Base-by-base conservation (phyloP, 2,888 invertebrate genomes). In the Noctua janthina region DNA sequence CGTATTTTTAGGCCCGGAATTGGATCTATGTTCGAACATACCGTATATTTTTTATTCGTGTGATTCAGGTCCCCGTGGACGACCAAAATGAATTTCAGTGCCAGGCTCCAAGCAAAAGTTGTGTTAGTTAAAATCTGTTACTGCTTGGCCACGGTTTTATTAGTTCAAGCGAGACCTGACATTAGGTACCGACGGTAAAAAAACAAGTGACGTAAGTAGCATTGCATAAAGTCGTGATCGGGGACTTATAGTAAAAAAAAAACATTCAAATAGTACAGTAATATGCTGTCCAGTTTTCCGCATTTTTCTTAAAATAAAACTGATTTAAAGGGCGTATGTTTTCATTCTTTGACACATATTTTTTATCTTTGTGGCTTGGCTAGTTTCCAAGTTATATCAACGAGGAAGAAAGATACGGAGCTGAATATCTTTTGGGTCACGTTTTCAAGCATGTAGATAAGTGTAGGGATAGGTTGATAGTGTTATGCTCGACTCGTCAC, bases 371-470 rank as follows among this genome's bases (percentile, higher is more conserved):
- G 76, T 49, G 67, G 29, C 46, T 89, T 88, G 88, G 88, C 88
- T 69, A 35, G 59, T 72, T 73, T 81, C 88, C 88, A 88, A 88
- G 68, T 79, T 74, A 82, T 86, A 85, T 85, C 74, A 87, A 89
- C 72, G 81, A 86, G 86, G 88, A 87, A 89, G 87, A 78, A 78
- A 83, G 73, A 81, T 78, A 78, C 70, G 56, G 59, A 46, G 43
- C n/a, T 29, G 43, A 66, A 64, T 70, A 79, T 46, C 20, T 89
- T 88, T 88, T 86, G 56, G 86, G 86, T 86, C 84, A 86, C 79
- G 78, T 81, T 46, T 79, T 62, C 59, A 74, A 74, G 66, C 72
- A 81, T 1, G 29, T 62, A 49, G 20, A 29, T 39, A 35, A 17
- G 4, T 67, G 1, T n/a, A 6, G 29, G 29, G 29, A 29, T 46